Base-by-base conservation (phyloP, 1,140 invertebrate species). In the Megalopta genalis region DNA sequence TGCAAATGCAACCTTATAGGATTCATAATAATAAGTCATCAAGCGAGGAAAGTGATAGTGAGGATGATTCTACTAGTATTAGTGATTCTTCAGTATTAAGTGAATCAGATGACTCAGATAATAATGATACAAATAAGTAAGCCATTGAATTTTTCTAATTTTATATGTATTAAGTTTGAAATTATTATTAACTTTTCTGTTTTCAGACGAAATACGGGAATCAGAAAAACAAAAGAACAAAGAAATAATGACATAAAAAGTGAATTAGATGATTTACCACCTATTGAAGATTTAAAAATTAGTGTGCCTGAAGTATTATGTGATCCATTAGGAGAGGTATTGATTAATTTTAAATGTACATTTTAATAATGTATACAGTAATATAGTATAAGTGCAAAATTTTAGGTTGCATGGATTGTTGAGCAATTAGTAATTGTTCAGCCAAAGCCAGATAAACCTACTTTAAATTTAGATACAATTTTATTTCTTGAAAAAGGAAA, bases 401-500 rank as follows among this genome's bases (percentile, higher is more conserved):
- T 67, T 64, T 46, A 93, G 92, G 86, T 93, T n/a, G 88, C 89
- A 46, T 91, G 91, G 88, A 89, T 90, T 64, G 92, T 90, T 14
- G 90, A 92, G 70, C 87, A 91, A 85, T 86, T 92, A 81, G 91
- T 93, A 25, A 82, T 93, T 59, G 89, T 93, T 4, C 78, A 77
- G 62, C 91, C 92, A 66, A 90, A 88, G 70, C 66, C 89, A 64
- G 94, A 94, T 68, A 95, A 95, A 52, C 96, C 97, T 69, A 94
- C 96, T 0, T 94, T 98, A 60, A 95, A 98, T 93, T 90, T 98
- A 69, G 97, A 98, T 71, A 97, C 96, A 7, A 94, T 98, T 32
- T 91, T 98, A 37, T 98, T 98, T 90, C 82, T 97, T 59, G 95
- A 97, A 12, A 94, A 94, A 88, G 97, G 96, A 21, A 93, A 95